These are phyloP conservation scores for Urophycis tenuis DNA, from an alignment of 2,797 vertebrate species.

Conservation along the genomic window DNA sequence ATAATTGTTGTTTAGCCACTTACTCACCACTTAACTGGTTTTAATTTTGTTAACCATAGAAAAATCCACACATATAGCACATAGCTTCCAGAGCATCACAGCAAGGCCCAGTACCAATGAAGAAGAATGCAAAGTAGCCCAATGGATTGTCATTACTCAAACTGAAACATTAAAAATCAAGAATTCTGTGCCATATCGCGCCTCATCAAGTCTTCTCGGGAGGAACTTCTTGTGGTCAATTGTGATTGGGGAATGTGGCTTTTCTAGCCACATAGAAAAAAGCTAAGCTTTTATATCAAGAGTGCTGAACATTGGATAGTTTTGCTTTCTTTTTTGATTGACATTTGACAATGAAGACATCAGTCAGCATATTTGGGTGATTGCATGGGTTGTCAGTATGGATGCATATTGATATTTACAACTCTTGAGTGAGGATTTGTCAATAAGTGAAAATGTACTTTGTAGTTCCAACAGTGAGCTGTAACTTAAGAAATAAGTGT, in stretches of 20 bases:
- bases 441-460: conserved; percentile 29
- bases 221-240: conserved; percentile 47
- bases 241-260: conserved; percentile 44
- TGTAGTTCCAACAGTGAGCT: conserved; percentile 51
- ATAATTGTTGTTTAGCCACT: conserved; percentile 60
- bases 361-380: conserved; percentile 37
- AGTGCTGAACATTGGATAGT: conserved; percentile 38
- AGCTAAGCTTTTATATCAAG: conserved; percentile 54
- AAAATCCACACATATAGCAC: conserved; percentile 59
- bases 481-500: conserved; percentile 39
- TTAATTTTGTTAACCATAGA: conserved; percentile 36
- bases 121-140: conserved; percentile 25
- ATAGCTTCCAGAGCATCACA: conserved; percentile 47
- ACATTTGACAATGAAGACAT: conserved; percentile 57
- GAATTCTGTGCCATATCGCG: conserved; percentile 66
- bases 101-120: conserved; percentile 25
- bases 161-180: conserved; percentile 49
- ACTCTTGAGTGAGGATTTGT: conserved; percentile 44
- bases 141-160: conserved; percentile 34
- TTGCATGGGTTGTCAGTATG: conserved; percentile 36
- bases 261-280: conserved; percentile 43
- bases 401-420: conserved; percentile 26
- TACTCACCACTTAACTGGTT: conserved; percentile 61
- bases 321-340: conserved; percentile 54
- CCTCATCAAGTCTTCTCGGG: conserved; percentile 52